Evolutionary conservation across 2,113 vertebrate species (phyloP).

Genomic region (Amphiprion ocellaris): DNA sequence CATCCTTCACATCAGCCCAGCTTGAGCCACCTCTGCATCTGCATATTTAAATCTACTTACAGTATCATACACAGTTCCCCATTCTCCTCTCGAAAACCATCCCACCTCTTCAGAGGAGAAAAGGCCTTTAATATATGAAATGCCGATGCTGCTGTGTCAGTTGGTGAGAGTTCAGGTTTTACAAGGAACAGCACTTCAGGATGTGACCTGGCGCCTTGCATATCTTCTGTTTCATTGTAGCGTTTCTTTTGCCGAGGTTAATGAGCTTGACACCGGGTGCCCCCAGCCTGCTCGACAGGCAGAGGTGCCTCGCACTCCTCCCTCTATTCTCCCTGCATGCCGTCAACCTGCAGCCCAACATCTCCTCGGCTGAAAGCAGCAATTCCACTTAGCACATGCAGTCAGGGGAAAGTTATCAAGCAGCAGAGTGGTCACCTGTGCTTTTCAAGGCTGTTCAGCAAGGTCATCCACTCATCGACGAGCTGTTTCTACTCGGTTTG

Average conservation of each 20-base stretch:
- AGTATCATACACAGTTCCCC: conserved; percentile 58
- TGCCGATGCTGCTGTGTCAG: conserved; percentile 68
- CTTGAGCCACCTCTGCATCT: conserved; percentile 53
- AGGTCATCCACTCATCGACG: conserved; percentile 87
- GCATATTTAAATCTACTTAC: conserved; percentile 66
- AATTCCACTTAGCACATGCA: conserved; percentile 64
- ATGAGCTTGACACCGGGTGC: conserved; percentile 76
- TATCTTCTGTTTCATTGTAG: conserved; percentile 73
- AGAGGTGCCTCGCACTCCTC: conserved; percentile 59
- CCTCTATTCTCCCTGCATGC: conserved; percentile 60
- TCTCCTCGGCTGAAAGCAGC: conserved; percentile 59
- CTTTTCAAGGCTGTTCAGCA: conserved; percentile 87
- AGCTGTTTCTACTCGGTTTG: conserved; percentile 90
- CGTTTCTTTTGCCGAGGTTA: conserved; percentile 76
- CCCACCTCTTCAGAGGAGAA: conserved; percentile 54
- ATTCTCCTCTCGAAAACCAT: conserved; percentile 51
- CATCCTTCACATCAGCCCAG: conserved; percentile 38
- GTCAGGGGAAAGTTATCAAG: conserved; percentile 85
- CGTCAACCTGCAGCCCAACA: conserved; percentile 56
- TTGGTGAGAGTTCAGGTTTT: conserved; percentile 69
- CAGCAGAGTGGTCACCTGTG: conserved; percentile 86
- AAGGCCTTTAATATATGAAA: conserved; percentile 72
- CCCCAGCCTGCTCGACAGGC: conserved; percentile 63
- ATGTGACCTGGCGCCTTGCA: conserved; percentile 69
- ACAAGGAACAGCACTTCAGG: conserved; percentile 75